Evolutionary conservation across 2,888 invertebrate species (phyloP).

Genomic region (Acanthosoma haemorrhoidale): DNA sequence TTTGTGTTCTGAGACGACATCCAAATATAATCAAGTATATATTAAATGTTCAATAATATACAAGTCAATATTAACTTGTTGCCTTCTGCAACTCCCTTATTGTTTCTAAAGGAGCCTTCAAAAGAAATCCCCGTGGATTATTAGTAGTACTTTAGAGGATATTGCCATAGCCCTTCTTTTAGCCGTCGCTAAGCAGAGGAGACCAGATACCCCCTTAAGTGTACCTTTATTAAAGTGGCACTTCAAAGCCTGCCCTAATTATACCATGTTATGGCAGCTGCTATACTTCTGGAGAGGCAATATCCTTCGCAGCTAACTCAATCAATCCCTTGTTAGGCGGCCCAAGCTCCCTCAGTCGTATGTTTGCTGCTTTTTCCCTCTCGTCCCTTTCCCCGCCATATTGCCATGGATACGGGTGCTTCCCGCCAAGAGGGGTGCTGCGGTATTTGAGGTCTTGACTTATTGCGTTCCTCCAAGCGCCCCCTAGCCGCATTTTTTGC

Average conservation of each 20-base stretch:
- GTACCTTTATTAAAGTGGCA: neutral
- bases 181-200: no score
- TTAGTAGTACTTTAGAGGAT: no score
- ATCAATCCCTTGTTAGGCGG: conserved; percentile 2
- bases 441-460: neutral
- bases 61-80: neutral
- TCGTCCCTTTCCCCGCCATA: neutral
- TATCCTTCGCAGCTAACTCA: conserved; percentile 1
- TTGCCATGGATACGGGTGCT: neutral
- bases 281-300: neutral
- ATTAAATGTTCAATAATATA: neutral
- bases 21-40: no score
- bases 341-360: no score
- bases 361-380: neutral
- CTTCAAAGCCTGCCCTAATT: neutral
- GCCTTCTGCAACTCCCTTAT: neutral
- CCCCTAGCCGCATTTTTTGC: neutral
- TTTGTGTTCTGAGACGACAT: no score
- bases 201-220: no score
- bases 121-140: neutral
- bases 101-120: neutral
- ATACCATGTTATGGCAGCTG: neutral
- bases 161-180: conserved; percentile 5
- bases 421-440: no score
- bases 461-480: neutral